Evolutionary conservation across 2,797 vertebrate species (phyloP).

Genomic region (Diceros bicornis): DNA sequence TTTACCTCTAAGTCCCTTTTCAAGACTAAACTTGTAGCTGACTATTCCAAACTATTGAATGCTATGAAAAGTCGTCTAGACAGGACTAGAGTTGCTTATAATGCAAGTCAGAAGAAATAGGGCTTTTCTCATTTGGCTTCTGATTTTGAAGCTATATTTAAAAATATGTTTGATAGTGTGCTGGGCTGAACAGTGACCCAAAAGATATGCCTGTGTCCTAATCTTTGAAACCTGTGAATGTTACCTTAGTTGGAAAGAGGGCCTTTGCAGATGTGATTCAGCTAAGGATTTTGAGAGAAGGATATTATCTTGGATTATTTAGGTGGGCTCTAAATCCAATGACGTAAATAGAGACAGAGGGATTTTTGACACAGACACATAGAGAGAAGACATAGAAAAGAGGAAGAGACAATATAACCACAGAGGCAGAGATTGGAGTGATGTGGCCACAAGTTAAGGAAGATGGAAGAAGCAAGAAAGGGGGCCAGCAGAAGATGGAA

Average conservation of each 20-base stretch:
- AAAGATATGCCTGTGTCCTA: neutral
- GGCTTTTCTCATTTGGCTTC: neutral
- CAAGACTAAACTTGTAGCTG: neutral
- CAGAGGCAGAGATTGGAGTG: neutral
- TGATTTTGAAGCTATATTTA: neutral
- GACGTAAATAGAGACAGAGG: neutral
- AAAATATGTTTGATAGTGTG: neutral
- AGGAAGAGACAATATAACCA: neutral
- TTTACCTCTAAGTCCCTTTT: neutral
- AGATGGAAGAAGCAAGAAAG: neutral
- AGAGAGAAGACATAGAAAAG: neutral
- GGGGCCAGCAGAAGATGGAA: neutral
- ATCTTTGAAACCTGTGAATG: neutral
- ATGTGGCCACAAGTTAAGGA: neutral
- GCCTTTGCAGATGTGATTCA: neutral
- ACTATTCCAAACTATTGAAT: neutral
- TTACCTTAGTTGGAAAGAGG: neutral
- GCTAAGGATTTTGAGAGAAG: neutral
- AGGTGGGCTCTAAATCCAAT: neutral
- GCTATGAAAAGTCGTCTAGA: neutral
- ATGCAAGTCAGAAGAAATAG: neutral
- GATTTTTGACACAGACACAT: neutral
- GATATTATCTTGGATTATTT: neutral
- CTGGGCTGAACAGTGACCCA: neutral
- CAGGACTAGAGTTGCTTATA: neutral